Conservation (phyloP, 2,113 vertebrate species). For the Damaliscus lunatus region DNA sequence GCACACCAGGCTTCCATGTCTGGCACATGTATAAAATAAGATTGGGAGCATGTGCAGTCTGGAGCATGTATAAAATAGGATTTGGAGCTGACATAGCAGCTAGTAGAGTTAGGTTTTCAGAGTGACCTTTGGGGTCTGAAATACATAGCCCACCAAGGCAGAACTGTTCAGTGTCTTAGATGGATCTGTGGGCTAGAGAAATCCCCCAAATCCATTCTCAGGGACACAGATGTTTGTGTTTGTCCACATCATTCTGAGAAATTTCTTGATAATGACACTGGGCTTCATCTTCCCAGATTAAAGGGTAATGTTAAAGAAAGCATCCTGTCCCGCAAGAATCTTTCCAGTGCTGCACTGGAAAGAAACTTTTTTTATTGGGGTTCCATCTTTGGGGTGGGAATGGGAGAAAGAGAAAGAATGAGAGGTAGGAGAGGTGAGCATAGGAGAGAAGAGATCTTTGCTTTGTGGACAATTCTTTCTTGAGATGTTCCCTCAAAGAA, state of each 20-base stretch:
- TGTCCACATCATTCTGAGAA: background rate
- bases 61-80: background rate
- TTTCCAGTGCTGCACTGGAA: background rate
- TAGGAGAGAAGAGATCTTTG: background rate
- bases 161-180: background rate
- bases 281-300: background rate
- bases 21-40: background rate
- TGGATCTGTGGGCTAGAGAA: background rate
- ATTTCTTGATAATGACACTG: background rate
- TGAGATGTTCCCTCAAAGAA: background rate
- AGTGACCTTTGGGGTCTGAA: background rate
- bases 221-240: background rate
- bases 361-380: background rate
- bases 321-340: background rate
- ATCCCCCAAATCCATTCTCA: background rate
- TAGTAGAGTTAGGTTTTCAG: background rate
- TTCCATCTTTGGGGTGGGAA: background rate
- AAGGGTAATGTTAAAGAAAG: background rate
- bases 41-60: background rate
- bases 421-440: background rate
- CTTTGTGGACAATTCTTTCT: background rate
- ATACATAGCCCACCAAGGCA: background rate
- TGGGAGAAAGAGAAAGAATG: background rate
- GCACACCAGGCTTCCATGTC: background rate
- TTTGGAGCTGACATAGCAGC: background rate